phyloP scores from a whole-genome alignment of 2,113 vertebrate genomes.

The Oncorhynchus keta region DNA sequence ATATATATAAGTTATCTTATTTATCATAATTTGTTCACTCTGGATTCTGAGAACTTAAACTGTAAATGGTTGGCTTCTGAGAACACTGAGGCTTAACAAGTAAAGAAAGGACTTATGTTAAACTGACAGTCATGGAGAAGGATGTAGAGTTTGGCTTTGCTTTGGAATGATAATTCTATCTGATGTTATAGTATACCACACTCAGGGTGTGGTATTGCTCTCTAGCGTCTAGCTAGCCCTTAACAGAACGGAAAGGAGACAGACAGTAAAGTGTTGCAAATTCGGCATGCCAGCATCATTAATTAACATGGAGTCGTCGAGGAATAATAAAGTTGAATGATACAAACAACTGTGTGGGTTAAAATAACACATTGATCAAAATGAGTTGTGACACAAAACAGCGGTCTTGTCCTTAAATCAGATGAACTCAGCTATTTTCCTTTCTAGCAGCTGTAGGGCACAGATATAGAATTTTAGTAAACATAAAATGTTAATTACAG shows the following conservation, averaged over 20 bases:
- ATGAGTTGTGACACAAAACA: no score
- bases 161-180: background rate
- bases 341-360: no score
- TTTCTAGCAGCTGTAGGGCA: constrained; percentile 4
- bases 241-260: background rate
- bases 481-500: constrained; percentile 1
- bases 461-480: background rate
- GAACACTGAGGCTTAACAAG: background rate
- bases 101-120: background rate
- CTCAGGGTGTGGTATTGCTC: no score
- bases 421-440: background rate
- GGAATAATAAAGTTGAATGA: no score
- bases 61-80: background rate
- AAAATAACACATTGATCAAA: no score
- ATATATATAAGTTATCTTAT: no score
- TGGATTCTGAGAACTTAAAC: no score
- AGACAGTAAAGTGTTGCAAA: background rate
- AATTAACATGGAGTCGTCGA: no score
- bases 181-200: background rate
- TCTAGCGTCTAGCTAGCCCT: background rate
- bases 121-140: background rate
- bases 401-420: background rate
- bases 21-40: no score
- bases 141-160: background rate
- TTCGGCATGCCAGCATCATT: background rate